Evolutionary conservation across 2,888 invertebrate genomes (phyloP), one percentile per base, ranked within the genome.

Genomic region (Eupithecia subfuscata): DNA sequence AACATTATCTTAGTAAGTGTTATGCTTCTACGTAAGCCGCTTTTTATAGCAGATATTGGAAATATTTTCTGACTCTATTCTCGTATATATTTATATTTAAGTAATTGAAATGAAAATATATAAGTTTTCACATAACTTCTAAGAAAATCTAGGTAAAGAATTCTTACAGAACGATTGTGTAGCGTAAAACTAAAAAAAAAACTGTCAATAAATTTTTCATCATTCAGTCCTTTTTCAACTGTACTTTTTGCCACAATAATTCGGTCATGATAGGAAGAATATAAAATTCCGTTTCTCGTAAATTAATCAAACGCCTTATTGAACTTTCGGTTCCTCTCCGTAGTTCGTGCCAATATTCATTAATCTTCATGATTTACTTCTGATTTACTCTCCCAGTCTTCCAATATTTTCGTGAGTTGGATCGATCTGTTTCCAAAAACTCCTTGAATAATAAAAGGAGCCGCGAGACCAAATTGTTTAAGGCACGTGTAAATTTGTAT

Each of bases 401-500:
- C 70, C 30, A n/a, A 65, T 45, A 71, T 73, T 75, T 70, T 67
- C 60, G 40, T 25, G 37, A 56, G 67, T 81, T 82, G 78, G 14
- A 60, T 60, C 22, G 60, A 25, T 60, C 25, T 64, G 34, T 64
- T 34, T 64, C 34, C 64, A 18, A 18, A 12, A 64, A 34, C 9
- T 34, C 30, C 64, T 64, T 71, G 69, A 72, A 74, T 71, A 67
- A 56, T 73, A 70, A 18, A 69, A 52, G 30, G 25, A n/a, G 43
- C 63, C 48, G 30, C 60, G 60, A 69, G 22, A 67, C 82, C 79
- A 74, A 68, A 71, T 45, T 78, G 81, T 79, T 80, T 82, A 22
- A 72, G 80, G 79, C 84, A 83, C 84, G 84, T 84, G 84, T 85
- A 84, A 82, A 79, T 80, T 75, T 45, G 25, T 68, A 68, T 68